Base-by-base conservation (phyloP, 1,140 invertebrate species). In the Samia ricini region DNA sequence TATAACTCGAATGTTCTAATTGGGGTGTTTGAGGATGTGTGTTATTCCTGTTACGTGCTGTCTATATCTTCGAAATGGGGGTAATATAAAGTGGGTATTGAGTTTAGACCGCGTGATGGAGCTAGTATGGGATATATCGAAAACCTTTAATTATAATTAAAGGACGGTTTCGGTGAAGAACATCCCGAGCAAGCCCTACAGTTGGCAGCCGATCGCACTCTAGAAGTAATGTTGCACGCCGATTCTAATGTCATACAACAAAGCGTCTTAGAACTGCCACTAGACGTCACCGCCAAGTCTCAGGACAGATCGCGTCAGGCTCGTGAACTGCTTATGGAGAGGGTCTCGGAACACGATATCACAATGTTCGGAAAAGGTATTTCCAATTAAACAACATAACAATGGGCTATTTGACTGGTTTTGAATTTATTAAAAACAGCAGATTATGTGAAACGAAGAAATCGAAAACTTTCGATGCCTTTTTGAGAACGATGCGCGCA, bases 161-260 rank as follows among this genome's bases (percentile, higher is more conserved):
- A 88, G 85, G 85, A 88, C 29, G 80, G 79, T 2, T 88, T 88
- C 54, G 85, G 83, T 1, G 85, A 88, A 60, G 66, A 81, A 24
- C 67, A 80, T 5, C 69, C 61, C 2, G 74, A 81, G 0, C 72
- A 68, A 33, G 57, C 67, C 0, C 15, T 81, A 3, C 67, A 77
- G 18, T 8, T 77, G n/a, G 48, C 79, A 4, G 57, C 55, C 0
- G 73, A 83, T 15, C 67, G 71, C 10, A 79, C 75, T 0, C 5
- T 81, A 2, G 84, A 85, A 29, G 57, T 71, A 62, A 83, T 84
- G 81, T 29, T 82, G 56, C 63, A 51, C 0, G 62, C 26, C 0
- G 70, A 68, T 0, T 60, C 48, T 0, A 55, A 69, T 2, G 63
- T 56, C 1, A 42, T 42, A 4, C 70, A 64, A 22, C 69, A 65